Percentiles rank a stretch among this genome's conserved stretches.
These are phyloP conservation scores for Oegoconia quadripuncta DNA, from an alignment of 2,888 invertebrate species.

Conservation along the genomic window DNA sequence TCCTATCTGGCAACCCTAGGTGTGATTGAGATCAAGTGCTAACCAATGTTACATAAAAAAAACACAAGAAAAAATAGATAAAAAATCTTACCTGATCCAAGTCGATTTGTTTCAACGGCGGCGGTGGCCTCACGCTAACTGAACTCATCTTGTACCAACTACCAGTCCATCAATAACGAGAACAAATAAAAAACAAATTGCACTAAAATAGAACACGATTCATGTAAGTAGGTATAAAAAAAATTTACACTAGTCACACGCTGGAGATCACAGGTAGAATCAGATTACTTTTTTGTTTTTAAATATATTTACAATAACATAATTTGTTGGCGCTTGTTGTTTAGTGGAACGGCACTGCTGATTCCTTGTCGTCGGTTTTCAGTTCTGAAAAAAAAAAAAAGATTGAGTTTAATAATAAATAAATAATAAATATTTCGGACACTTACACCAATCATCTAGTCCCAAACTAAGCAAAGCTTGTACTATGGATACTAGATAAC, in stretches of 20 bases:
- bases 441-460: too few species aligned
- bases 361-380: conserved; percentile 28
- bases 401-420: background rate
- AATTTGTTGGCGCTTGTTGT: conserved; percentile 27
- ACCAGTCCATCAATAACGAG: conserved; percentile 17
- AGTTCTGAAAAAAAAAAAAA: conserved; percentile 47
- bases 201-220: conserved; percentile 33
- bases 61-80: too few species aligned
- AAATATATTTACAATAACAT: conserved; percentile 46
- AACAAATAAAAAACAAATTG: conserved; percentile 23
- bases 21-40: background rate
- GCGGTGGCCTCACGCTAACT: conserved; percentile 51
- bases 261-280: conserved; percentile 56
- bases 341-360: conserved; percentile 29
- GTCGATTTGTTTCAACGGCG: conserved; percentile 86
- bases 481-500: too few species aligned
- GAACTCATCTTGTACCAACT: conserved; percentile 43
- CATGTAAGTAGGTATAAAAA: conserved; percentile 23
- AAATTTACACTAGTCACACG: conserved; percentile 43
- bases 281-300: conserved; percentile 32
- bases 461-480: too few species aligned
- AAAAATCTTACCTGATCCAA: conserved; percentile 83
- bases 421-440: too few species aligned
- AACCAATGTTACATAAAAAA: background rate
- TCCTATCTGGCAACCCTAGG: background rate